A percentile compares a stretch with the other conserved stretches of the same genome.
phyloP scores from a whole-genome alignment of 2,888 invertebrate genomes.

The Hesperia comma region DNA sequence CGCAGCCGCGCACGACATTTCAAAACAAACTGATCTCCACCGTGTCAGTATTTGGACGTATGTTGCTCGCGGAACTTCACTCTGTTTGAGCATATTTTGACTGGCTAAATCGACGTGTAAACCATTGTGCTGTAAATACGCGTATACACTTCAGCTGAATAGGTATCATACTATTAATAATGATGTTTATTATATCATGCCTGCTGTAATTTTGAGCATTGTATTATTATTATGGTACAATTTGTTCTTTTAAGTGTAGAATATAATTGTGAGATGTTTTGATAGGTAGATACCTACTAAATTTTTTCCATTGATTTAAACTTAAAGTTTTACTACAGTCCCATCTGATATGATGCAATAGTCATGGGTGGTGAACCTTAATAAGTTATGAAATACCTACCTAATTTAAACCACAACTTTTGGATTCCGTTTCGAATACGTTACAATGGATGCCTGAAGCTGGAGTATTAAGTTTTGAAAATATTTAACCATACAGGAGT shows the following conservation, averaged over 20 bases:
- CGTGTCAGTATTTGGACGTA: slow-evolving; percentile 64
- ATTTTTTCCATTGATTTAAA: too few relatives aligned
- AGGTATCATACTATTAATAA: slow-evolving; percentile 13
- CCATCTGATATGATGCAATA: too few relatives aligned
- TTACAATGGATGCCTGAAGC: not conserved
- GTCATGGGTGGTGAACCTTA: too few relatives aligned
- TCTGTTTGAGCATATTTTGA: slow-evolving; percentile 77
- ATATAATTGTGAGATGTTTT: too few relatives aligned
- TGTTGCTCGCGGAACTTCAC: slow-evolving; percentile 62
- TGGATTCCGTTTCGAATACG: not conserved
- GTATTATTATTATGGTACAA: too few relatives aligned
- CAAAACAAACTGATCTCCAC: slow-evolving; percentile 74
- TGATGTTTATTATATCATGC: too few relatives aligned
- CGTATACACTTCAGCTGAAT: slow-evolving; percentile 28
- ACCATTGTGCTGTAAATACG: slow-evolving; percentile 47
- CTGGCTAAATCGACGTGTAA: slow-evolving; percentile 66
- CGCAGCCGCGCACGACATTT: slow-evolving; percentile 69
- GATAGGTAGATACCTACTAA: not conserved
- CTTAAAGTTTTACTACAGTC: too few relatives aligned
- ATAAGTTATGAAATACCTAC: too few relatives aligned
- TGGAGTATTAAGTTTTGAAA: not conserved
- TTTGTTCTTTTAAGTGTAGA: too few relatives aligned
- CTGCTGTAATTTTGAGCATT: too few relatives aligned
- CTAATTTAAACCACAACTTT: slow-evolving; percentile 16
- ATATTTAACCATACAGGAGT: not conserved